phyloP scores from a whole-genome alignment of 2,797 vertebrate species.

The Mus minutoides region DNA sequence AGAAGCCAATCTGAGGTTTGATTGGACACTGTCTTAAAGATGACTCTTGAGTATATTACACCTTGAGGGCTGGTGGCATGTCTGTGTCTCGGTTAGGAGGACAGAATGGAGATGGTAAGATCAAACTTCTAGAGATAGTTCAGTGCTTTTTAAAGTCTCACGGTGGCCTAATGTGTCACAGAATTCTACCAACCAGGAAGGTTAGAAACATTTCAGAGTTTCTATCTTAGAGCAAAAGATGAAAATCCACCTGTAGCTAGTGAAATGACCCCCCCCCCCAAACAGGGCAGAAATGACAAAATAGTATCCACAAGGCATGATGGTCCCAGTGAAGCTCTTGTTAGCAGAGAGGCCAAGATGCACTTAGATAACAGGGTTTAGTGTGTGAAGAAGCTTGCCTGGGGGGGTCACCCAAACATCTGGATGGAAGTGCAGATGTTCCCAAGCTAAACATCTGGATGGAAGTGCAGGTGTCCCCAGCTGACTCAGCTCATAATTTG shows the following conservation, averaged over 20 bases:
- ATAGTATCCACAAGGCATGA: not conserved
- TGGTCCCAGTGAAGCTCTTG: not conserved
- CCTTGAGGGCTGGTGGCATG: not conserved
- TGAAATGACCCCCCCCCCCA: not conserved
- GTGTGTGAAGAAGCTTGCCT: not conserved
- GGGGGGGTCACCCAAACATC: not conserved
- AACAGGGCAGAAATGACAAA: not conserved
- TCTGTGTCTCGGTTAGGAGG: not conserved
- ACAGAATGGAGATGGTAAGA: not conserved
- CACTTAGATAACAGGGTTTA: not conserved
- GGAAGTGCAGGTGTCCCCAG: slow-evolving; percentile 37
- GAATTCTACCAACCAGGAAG: not conserved
- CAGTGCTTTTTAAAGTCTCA: not conserved
- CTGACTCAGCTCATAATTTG: slow-evolving; percentile 21
- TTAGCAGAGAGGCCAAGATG: not conserved
- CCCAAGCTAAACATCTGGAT: not conserved
- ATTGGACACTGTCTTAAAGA: not conserved
- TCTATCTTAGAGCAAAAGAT: not conserved
- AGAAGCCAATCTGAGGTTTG: not conserved
- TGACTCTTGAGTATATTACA: fast-evolving
- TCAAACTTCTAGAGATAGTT: not conserved
- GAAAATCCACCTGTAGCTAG: not conserved
- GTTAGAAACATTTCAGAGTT: not conserved
- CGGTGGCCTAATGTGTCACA: not conserved
- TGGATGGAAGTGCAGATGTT: not conserved